Evolutionary conservation across 1,140 invertebrate genomes (phyloP).

Genomic region (Matsumurasca onukii): DNA sequence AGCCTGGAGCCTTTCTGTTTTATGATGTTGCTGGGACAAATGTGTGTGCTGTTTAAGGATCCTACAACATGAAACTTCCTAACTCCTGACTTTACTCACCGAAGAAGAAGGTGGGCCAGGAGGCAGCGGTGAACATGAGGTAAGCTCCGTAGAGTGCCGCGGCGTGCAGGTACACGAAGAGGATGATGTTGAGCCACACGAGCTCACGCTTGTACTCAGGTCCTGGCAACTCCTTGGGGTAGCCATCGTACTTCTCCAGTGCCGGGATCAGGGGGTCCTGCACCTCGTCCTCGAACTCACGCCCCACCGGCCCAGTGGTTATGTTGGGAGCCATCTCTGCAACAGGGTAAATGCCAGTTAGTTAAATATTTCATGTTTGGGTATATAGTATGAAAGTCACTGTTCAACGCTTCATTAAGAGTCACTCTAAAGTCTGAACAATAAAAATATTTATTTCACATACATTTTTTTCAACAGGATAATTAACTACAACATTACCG

Average conservation of each 20-base stretch:
- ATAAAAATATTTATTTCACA: neutral
- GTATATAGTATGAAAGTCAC: neutral
- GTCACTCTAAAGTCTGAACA: neutral
- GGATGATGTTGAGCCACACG: conserved; percentile 91
- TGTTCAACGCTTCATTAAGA: neutral
- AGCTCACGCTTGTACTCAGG: conserved; percentile 55
- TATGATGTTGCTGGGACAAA: no score
- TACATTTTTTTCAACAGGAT: neutral
- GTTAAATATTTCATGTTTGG: neutral
- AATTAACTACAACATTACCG: neutral
- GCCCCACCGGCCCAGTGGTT: conserved; percentile 58
- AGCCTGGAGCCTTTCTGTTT: no score
- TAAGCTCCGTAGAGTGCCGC: conserved; percentile 84
- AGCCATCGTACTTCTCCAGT: conserved; percentile 31
- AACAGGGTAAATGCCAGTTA: neutral
- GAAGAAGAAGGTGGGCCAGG: conserved; percentile 71
- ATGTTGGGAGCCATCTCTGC: conserved; percentile 60
- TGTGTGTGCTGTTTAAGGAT: no score
- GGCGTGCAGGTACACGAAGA: conserved; percentile 84
- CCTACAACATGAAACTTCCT: no score
- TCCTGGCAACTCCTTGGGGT: conserved; percentile 20
- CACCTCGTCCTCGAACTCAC: conserved; percentile 62
- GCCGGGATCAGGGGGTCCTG: conserved; percentile 27
- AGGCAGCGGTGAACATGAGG: conserved; percentile 74
- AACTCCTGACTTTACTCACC: no score